A percentile compares a stretch with the other conserved stretches of the same genome.
These are phyloP conservation scores for Eulemur rufifrons DNA, from an alignment of 2,113 vertebrate genomes.

Conservation along the genomic window DNA sequence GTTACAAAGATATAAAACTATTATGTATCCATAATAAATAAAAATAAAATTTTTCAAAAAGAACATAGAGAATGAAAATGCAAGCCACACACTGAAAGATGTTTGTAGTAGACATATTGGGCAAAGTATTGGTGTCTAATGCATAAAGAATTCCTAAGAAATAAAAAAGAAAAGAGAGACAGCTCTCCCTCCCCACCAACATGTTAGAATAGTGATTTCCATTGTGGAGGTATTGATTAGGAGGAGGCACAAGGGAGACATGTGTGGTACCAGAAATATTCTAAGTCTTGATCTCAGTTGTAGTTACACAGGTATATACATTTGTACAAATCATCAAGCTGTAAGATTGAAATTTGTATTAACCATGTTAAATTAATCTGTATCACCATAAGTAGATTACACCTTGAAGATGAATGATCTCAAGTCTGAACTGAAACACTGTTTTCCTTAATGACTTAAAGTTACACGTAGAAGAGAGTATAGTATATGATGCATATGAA, in stretches of 20 bases:
- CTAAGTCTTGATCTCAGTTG: not conserved
- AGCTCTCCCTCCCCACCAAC: too few species aligned
- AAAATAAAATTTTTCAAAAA: too few species aligned
- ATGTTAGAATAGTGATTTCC: not conserved
- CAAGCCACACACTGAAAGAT: not conserved
- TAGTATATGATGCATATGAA: not conserved
- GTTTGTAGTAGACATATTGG: not conserved
- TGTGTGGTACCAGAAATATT: not conserved
- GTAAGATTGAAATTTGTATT: not conserved
- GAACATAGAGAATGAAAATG: not conserved
- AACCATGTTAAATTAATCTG: not conserved
- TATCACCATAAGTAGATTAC: not conserved
- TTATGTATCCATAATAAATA: too few species aligned
- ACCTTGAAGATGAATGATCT: not conserved
- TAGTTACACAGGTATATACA: not conserved
- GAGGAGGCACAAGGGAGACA: not conserved
- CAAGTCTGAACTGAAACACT: not conserved
- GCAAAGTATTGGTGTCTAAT: not conserved
- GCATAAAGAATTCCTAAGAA: not conserved
- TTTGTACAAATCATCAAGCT: not conserved
- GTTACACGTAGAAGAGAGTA: not conserved
- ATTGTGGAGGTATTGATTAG: not conserved
- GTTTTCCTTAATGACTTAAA: not conserved
- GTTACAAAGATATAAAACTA: too few species aligned
- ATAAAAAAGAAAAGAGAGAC: not conserved